Evolutionary conservation across 1,140 invertebrate species (phyloP).

Genomic region (Cyclargus thomasi): DNA sequence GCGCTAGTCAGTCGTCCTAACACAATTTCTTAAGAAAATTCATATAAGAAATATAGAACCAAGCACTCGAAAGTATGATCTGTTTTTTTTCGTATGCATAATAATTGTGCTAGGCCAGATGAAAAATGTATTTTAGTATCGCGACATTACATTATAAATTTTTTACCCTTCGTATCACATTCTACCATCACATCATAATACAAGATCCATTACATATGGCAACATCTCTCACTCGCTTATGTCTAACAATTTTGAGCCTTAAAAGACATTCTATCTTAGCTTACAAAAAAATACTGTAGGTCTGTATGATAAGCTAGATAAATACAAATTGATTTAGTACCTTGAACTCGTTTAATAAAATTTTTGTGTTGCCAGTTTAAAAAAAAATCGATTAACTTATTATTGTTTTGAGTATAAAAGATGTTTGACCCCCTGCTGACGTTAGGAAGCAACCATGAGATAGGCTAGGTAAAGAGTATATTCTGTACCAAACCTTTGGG

Average conservation of each 20-base stretch:
- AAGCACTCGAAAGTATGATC: neutral
- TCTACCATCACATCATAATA: slow-evolving; percentile 54
- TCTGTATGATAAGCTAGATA: neutral
- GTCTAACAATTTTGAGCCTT: slow-evolving; percentile 15
- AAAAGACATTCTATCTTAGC: neutral
- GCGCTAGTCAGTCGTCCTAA: too few species aligned
- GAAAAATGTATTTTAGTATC: slow-evolving; percentile 18
- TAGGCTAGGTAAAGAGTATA: too few species aligned
- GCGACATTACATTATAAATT: neutral
- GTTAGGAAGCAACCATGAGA: too few species aligned
- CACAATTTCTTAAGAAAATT: too few species aligned
- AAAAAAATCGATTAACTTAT: too few species aligned
- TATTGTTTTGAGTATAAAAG: neutral
- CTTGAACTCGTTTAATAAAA: too few species aligned
- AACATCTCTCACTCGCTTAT: slow-evolving; percentile 7
- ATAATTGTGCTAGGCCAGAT: neutral
- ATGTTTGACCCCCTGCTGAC: too few species aligned
- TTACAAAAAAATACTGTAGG: neutral
- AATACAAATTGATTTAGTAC: neutral
- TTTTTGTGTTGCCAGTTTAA: too few species aligned
- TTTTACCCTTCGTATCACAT: slow-evolving; percentile 50
- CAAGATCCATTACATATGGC: slow-evolving; percentile 15
- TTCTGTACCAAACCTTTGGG: too few species aligned
- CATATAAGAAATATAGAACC: too few species aligned
- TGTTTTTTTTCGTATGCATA: neutral